Conservation (phyloP, 2,888 invertebrate species). For the Pristionchus japonicus region DNA sequence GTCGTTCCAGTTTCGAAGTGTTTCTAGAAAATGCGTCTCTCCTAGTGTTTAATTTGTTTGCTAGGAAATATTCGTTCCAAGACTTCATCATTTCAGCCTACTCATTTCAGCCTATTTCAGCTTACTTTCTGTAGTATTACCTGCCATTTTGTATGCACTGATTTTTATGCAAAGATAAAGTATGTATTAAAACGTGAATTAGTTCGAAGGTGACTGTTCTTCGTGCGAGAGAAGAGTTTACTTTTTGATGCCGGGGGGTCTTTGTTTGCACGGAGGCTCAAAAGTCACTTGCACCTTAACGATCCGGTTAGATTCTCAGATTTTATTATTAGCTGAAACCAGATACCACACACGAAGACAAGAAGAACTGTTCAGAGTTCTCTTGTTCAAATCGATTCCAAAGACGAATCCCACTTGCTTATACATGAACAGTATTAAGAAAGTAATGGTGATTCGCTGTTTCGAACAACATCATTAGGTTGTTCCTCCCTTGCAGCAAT, state of each 20-base stretch:
- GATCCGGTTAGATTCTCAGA: conserved; percentile 30
- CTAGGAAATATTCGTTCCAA: too few species aligned
- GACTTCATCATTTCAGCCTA: too few species aligned
- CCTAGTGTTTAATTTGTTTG: too few species aligned
- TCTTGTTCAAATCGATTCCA: not conserved
- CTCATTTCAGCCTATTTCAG: too few species aligned
- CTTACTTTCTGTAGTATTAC: not conserved
- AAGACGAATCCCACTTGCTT: too few species aligned
- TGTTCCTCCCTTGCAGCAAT: not conserved
- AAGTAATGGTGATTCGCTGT: too few species aligned
- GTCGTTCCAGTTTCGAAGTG: too few species aligned
- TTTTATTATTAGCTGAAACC: conserved; percentile 27
- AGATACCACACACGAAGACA: not conserved
- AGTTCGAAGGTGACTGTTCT: not conserved
- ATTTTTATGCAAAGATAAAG: not conserved
- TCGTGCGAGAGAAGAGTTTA: conserved; percentile 9
- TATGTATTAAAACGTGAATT: not conserved
- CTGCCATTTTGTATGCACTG: not conserved
- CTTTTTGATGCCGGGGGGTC: conserved; percentile 27
- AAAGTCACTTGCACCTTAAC: not conserved
- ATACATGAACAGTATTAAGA: too few species aligned
- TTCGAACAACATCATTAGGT: not conserved
- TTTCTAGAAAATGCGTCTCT: too few species aligned
- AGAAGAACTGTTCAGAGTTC: not conserved
- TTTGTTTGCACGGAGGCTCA: conserved; percentile 27